These are phyloP conservation scores for Nansenia antarctica DNA, from an alignment of 2,113 vertebrate species.

Conservation along the genomic window DNA sequence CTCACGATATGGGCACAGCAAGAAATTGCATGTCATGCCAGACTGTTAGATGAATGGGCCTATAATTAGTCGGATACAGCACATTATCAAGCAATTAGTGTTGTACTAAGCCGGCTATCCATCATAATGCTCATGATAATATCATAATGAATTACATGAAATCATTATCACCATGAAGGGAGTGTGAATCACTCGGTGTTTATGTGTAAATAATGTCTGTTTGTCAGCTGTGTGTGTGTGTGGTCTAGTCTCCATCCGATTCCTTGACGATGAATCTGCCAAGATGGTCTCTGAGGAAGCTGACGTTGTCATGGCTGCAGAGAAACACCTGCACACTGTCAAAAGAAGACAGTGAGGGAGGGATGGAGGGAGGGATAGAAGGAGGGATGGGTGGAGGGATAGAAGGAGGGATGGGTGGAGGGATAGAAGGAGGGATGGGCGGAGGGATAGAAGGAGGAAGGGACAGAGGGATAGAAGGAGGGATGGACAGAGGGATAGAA, in stretches of 20 bases:
- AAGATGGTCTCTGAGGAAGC: background rate
- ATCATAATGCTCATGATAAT: background rate
- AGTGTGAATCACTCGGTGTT: background rate
- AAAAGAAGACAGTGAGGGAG: too few species aligned
- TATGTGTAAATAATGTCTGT: slow-evolving; percentile 9
- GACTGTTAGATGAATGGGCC: background rate
- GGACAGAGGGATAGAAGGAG: too few species aligned
- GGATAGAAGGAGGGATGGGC: too few species aligned
- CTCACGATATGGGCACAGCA: too few species aligned
- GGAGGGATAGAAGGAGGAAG: too few species aligned
- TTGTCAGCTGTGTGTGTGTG: too few species aligned
- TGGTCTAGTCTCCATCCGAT: slow-evolving; percentile 35
- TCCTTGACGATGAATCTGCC: background rate
- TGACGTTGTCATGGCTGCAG: background rate
- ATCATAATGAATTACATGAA: background rate
- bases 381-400: too few species aligned
- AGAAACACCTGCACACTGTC: too few species aligned
- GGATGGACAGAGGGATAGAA: too few species aligned
- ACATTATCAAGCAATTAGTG: slow-evolving; percentile 3
- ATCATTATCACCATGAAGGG: background rate
- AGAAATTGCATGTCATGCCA: background rate
- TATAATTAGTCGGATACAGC: background rate
- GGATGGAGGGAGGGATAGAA: too few species aligned
- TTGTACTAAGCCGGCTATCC: background rate
- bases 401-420: too few species aligned